Evolutionary conservation across 2,888 invertebrate species (phyloP).

Genomic region (Steromphala cineraria): DNA sequence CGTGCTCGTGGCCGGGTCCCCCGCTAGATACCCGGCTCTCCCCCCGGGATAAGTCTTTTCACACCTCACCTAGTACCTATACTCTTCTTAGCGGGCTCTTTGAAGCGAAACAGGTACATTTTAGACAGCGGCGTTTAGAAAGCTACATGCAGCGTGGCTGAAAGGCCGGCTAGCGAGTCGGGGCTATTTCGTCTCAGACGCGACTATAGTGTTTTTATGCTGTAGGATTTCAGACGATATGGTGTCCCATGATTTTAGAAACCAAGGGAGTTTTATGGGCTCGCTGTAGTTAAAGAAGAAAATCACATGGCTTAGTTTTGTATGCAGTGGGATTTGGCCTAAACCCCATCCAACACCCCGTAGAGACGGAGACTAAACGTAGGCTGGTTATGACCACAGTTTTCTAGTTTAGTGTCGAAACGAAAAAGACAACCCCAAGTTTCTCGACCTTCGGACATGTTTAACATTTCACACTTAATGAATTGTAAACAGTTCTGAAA

Average conservation of each 20-base stretch:
- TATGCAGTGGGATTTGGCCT: background rate
- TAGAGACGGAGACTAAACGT: background rate
- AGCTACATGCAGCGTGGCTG: background rate
- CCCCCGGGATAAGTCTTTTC: background rate
- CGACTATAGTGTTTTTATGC: background rate
- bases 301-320: conserved; percentile 6
- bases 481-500: conserved; percentile 4
- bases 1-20: background rate
- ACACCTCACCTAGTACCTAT: conserved; percentile 1
- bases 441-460: background rate
- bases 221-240: background rate
- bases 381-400: background rate
- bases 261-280: conserved; percentile 4
- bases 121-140: background rate
- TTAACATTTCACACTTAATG: conserved; percentile 17
- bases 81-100: background rate
- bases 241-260: background rate
- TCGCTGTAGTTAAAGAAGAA: conserved; percentile 10
- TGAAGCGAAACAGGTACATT: conserved; percentile 8
- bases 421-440: background rate
- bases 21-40: background rate
- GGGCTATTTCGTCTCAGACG: background rate
- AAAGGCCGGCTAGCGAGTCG: background rate
- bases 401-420: background rate
- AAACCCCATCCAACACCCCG: conserved; percentile 6